phyloP scores from a whole-genome alignment of 1,140 invertebrate genomes.

The Calosoma granatense region DNA sequence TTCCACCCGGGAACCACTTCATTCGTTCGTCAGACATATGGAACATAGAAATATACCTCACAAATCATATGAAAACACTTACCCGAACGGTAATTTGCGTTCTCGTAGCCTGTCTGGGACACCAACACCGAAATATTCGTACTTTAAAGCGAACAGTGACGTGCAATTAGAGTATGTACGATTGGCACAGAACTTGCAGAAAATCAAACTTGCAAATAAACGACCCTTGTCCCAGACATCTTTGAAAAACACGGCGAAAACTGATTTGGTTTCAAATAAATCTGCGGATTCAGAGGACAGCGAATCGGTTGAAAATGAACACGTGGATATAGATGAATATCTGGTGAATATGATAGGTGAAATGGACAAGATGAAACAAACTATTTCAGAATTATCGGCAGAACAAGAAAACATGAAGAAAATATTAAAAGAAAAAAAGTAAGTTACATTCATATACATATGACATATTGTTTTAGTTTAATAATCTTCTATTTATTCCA shows the following conservation, averaged over 20 bases:
- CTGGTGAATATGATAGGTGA: conserved; percentile 18
- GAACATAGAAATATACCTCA: not conserved
- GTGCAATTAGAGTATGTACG: not conserved
- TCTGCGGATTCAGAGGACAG: no score
- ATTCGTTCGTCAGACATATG: not conserved
- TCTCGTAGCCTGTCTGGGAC: conserved; percentile 4
- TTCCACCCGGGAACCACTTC: not conserved
- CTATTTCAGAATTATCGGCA: conserved; percentile 13
- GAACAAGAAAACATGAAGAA: conserved; percentile 12
- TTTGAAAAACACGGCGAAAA: no score
- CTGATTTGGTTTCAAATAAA: no score
- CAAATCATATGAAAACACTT: not conserved
- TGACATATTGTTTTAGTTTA: no score
- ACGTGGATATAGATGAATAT: not conserved
- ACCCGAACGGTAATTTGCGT: not conserved
- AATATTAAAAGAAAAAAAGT: conserved; percentile 15
- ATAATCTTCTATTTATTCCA: conserved; percentile 12
- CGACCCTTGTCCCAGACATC: no score
- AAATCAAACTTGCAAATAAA: conserved; percentile 3
- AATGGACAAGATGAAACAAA: conserved; percentile 18
- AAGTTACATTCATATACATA: not conserved
- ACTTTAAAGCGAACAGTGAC: not conserved
- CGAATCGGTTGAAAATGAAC: no score
- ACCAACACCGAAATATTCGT: not conserved
- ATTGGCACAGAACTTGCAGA: conserved; percentile 10